phyloP scores from a whole-genome alignment of 2,797 vertebrate genomes.

The Pseudochaenichthys georgianus region DNA sequence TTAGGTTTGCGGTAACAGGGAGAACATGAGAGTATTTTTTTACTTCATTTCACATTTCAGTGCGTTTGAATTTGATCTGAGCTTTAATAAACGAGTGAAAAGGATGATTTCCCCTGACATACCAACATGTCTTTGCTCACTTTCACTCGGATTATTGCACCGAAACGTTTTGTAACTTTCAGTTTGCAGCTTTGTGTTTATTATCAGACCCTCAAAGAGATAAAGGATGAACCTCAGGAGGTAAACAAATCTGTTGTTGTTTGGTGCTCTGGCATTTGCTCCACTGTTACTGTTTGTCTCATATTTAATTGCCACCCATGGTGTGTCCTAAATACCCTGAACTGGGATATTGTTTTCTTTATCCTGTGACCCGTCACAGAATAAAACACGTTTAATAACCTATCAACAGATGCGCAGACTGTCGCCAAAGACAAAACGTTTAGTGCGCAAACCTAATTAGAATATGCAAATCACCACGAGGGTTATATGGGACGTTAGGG shows the following conservation, averaged over 20 bases:
- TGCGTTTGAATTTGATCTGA: constrained; percentile 24
- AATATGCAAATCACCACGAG: constrained; percentile 76
- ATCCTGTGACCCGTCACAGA: constrained; percentile 58
- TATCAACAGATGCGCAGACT: constrained; percentile 75
- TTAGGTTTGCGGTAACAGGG: constrained; percentile 22
- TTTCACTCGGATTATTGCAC: constrained; percentile 42
- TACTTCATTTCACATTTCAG: constrained; percentile 40
- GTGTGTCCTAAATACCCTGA: constrained; percentile 74
- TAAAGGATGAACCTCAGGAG: background rate
- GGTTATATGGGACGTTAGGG: constrained; percentile 39
- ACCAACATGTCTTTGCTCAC: constrained; percentile 29
- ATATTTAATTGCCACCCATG: constrained; percentile 62
- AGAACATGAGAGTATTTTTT: constrained; percentile 29
- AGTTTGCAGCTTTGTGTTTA: background rate
- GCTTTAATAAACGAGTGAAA: constrained; percentile 27
- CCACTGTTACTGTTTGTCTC: constrained; percentile 38
- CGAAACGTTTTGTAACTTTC: constrained; percentile 1
- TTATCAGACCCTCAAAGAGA: background rate
- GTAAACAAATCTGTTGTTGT: constrained; percentile 40
- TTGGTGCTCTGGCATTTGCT: constrained; percentile 11
- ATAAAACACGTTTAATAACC: constrained; percentile 55
- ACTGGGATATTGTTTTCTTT: constrained; percentile 63
- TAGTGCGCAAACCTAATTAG: constrained; percentile 70
- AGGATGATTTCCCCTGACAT: constrained; percentile 50
- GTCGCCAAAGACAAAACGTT: constrained; percentile 70